Evolutionary conservation across 2,797 vertebrate genomes (phyloP).

Genomic region (Enteromius unitaeniatus): DNA sequence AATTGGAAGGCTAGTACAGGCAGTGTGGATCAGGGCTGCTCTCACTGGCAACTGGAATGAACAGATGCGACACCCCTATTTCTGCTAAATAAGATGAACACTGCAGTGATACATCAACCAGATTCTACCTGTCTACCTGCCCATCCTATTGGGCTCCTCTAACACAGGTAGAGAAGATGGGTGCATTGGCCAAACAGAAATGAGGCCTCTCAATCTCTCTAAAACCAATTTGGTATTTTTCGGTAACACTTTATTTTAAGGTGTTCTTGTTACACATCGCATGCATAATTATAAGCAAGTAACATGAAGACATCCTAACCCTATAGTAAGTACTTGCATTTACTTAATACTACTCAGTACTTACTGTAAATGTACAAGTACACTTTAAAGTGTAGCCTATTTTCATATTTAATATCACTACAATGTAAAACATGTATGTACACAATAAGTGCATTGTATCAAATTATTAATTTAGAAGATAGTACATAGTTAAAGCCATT

Average conservation of each 20-base stretch:
- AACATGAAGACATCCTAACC: no score
- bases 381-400: not conserved
- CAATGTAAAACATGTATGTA: not conserved
- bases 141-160: slow-evolving; percentile 59
- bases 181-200: not conserved
- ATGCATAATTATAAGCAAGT: no score
- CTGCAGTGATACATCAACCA: slow-evolving; percentile 66
- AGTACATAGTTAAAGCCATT: no score
- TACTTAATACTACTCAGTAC: no score
- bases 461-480: not conserved
- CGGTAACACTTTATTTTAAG: not conserved
- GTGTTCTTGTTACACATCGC: no score
- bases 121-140: slow-evolving; percentile 65
- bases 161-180: slow-evolving; percentile 22
- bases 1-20: slow-evolving; percentile 65
- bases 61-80: slow-evolving; percentile 74
- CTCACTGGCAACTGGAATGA: slow-evolving; percentile 66
- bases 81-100: slow-evolving; percentile 75
- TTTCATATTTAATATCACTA: not conserved
- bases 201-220: not conserved
- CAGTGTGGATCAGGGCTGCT: slow-evolving; percentile 72
- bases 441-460: not conserved
- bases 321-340: no score
- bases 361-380: no score
- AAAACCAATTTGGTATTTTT: not conserved